Evolutionary conservation across 1,140 invertebrate genomes (phyloP).

Genomic region (Lerema accius): DNA sequence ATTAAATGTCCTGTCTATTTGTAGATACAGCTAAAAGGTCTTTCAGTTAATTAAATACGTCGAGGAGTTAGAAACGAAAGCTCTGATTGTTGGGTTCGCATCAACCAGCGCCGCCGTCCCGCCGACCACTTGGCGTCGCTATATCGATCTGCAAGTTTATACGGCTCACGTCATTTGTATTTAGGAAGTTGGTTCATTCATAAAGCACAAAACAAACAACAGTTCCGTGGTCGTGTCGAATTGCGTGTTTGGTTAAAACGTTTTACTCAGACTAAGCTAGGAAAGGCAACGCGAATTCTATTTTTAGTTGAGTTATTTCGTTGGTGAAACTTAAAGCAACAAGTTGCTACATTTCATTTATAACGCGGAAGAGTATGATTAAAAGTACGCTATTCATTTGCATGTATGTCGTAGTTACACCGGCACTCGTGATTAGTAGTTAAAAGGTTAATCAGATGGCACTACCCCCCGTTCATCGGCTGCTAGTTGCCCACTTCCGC

Average conservation of each 20-base stretch:
- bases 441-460: constrained; percentile 41
- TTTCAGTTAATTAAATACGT: constrained; percentile 20
- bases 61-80: constrained; percentile 31
- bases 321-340: constrained; percentile 29
- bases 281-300: background rate
- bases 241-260: constrained; percentile 10
- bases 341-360: constrained; percentile 35
- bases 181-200: constrained; percentile 40
- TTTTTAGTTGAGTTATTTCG: constrained; percentile 7
- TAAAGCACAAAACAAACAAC: constrained; percentile 45
- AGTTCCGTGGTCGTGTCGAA: constrained; percentile 11
- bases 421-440: constrained; percentile 27
- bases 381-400: constrained; percentile 23
- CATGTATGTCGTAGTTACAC: constrained; percentile 18
- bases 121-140: constrained; percentile 65
- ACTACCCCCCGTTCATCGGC: constrained; percentile 36
- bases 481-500: constrained; percentile 66
- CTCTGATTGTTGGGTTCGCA: constrained; percentile 46
- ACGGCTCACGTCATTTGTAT: constrained; percentile 54
- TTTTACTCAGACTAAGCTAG: constrained; percentile 7
- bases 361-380: constrained; percentile 17
- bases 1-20: constrained; percentile 8
- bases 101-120: constrained; percentile 45
- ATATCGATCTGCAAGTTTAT: constrained; percentile 66
- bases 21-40: constrained; percentile 1